phyloP scores from a whole-genome alignment of 2,888 invertebrate species.

The Argyresthia albistria region DNA sequence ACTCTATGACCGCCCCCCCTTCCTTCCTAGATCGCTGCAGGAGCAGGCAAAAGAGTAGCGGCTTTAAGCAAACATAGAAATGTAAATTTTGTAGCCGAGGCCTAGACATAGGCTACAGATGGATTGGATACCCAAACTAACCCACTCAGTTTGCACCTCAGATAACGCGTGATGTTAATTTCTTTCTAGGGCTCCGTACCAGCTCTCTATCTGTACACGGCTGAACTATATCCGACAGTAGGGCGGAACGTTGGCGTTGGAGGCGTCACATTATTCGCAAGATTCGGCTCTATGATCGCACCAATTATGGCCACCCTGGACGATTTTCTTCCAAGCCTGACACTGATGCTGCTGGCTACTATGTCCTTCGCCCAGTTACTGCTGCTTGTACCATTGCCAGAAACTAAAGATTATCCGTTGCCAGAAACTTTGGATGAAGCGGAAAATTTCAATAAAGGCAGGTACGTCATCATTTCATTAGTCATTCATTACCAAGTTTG shows the following conservation, averaged over 20 bases:
- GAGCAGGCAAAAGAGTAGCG: no score
- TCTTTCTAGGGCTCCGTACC: slow-evolving; percentile 62
- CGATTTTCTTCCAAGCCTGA: slow-evolving; percentile 27
- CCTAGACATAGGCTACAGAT: no score
- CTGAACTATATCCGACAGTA: slow-evolving; percentile 85
- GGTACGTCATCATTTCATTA: background rate
- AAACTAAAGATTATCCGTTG: slow-evolving; percentile 53
- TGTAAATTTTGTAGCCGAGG: no score
- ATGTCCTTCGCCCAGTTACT: slow-evolving; percentile 40
- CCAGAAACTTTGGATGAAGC: slow-evolving; percentile 70
- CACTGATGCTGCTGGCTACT: slow-evolving; percentile 36
- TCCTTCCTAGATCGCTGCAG: no score
- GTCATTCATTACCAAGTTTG: no score
- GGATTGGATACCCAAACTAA: no score
- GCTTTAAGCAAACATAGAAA: no score
- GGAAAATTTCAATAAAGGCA: slow-evolving; percentile 18
- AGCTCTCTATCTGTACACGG: slow-evolving; percentile 80
- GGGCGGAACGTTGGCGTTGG: slow-evolving; percentile 84
- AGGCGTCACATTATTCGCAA: slow-evolving; percentile 80
- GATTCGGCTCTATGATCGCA: slow-evolving; percentile 82
- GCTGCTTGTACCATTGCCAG: slow-evolving; percentile 48
- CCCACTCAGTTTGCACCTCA: no score
- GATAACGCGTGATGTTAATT: background rate
- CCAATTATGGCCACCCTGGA: slow-evolving; percentile 45
- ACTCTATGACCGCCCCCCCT: no score